Percentiles rank a stretch among this genome's conserved stretches.
phyloP scores from a whole-genome alignment of 2,797 vertebrate species.

The Austrolebias charrua region DNA sequence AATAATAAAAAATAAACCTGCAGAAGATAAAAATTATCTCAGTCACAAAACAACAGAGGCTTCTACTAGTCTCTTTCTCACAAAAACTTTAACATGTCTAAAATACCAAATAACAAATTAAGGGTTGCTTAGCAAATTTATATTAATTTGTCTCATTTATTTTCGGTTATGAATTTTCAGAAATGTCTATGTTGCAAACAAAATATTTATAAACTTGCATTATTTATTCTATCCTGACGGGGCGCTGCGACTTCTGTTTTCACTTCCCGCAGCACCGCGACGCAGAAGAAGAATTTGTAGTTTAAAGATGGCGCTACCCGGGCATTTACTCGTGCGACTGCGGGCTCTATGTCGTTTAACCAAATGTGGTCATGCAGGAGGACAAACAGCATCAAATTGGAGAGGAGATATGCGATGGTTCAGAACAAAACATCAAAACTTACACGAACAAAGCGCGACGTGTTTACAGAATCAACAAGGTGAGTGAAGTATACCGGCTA shows the following conservation, averaged over 20 bases:
- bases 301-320: constrained; percentile 77
- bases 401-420: constrained; percentile 50
- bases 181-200: not conserved
- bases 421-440: constrained; percentile 38
- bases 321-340: constrained; percentile 66
- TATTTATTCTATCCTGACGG: not conserved
- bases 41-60: not conserved
- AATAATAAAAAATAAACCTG: not conserved
- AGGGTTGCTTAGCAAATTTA: not conserved
- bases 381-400: constrained; percentile 20
- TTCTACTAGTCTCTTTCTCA: too few species aligned
- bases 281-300: constrained; percentile 44
- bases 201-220: not conserved
- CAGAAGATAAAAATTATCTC: not conserved
- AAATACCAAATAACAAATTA: not conserved
- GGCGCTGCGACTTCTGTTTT: constrained; percentile 15
- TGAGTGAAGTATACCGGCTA: constrained; percentile 41
- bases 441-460: constrained; percentile 1
- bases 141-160: not conserved
- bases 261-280: too few species aligned
- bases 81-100: too few species aligned
- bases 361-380: constrained; percentile 39
- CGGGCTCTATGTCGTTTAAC: constrained; percentile 53
- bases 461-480: constrained; percentile 44
- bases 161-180: not conserved